These are phyloP conservation scores for Porites divaricata DNA, from an alignment of 92 coral and sea anemone genomes.

Conservation along the genomic window DNA sequence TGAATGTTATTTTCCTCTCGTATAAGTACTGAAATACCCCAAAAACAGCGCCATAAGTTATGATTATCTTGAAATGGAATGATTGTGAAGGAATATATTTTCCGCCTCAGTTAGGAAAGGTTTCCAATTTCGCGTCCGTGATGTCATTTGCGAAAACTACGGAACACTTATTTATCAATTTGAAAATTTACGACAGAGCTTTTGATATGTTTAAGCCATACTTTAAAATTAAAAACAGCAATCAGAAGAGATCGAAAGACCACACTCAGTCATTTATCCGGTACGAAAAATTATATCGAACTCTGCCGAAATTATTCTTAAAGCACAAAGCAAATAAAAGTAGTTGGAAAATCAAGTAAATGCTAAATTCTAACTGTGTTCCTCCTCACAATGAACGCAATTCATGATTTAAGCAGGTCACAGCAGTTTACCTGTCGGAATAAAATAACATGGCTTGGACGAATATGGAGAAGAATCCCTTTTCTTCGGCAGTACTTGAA, in stretches of 20 bases:
- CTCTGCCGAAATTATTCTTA: not conserved
- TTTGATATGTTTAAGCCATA: not conserved
- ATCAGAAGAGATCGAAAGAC: conserved; percentile 25
- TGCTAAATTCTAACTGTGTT: not conserved
- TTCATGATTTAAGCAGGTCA: conserved; percentile 10
- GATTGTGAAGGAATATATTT: not conserved
- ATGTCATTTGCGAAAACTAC: not conserved
- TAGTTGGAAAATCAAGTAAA: not conserved
- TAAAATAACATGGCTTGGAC: conserved; percentile 46
- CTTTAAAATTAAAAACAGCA: conserved; percentile 15
- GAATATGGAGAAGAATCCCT: conserved; percentile 64
- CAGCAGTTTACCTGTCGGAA: conserved; percentile 62
- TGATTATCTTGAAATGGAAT: conserved; percentile 2
- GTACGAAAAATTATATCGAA: not conserved
- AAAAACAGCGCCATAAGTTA: conserved; percentile 1
- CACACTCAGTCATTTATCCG: not conserved
- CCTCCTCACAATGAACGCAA: conserved; percentile 12
- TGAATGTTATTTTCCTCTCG: too few relatives aligned
- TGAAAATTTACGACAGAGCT: not conserved
- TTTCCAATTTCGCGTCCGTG: not conserved
- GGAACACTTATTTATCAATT: not conserved
- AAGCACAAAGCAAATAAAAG: not conserved
- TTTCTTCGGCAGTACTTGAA: conserved; percentile 87
- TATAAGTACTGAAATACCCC: too few relatives aligned
- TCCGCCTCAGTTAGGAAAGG: conserved; percentile 4